Conservation (phyloP, 2,888 invertebrate species). For the Heliconius sara region DNA sequence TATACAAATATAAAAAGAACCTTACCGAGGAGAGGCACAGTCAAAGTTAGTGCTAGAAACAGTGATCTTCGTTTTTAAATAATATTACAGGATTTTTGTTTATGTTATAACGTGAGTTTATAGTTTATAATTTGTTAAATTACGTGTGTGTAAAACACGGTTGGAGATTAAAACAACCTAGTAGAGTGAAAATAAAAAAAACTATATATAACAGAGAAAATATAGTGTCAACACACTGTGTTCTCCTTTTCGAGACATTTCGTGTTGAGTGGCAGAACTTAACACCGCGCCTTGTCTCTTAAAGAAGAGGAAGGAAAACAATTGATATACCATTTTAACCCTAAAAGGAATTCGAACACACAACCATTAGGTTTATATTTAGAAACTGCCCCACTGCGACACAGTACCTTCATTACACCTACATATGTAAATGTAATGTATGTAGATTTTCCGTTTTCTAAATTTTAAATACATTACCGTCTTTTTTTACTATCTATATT, state of each 20-base stretch:
- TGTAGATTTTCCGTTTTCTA: background rate
- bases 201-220: background rate
- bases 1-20: conserved; percentile 18
- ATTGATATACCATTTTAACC: background rate
- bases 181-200: background rate
- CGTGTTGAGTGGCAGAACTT: too few species aligned
- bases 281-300: too few species aligned
- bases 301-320: background rate
- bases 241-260: too few species aligned
- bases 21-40: conserved; percentile 16
- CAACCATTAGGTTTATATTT: background rate
- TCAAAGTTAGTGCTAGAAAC: background rate
- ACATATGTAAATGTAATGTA: background rate
- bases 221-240: too few species aligned
- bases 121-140: background rate
- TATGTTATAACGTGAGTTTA: conserved; percentile 13
- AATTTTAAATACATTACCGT: background rate
- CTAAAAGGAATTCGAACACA: background rate
- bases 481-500: background rate
- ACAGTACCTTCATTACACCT: background rate
- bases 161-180: background rate
- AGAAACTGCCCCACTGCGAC: background rate
- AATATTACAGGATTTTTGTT: conserved; percentile 3
- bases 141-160: background rate
- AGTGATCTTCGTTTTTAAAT: conserved; percentile 3